Percentiles rank a stretch among this genome's conserved stretches.
Conservation (phyloP, 2,113 vertebrate species). For the Peromyscus maniculatus region DNA sequence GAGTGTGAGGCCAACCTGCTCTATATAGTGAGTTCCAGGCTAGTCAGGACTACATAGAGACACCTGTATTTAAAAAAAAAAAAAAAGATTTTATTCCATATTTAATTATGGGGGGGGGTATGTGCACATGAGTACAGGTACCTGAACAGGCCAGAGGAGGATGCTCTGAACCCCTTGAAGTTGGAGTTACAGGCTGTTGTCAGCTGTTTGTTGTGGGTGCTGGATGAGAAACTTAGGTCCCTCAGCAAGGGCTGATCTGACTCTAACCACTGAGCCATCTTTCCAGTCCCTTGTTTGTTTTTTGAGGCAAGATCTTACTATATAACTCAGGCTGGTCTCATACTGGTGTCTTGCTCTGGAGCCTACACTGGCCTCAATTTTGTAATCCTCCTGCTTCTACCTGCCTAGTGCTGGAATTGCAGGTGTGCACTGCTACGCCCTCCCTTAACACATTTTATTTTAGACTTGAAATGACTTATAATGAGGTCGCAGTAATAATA, state of each 20-base stretch:
- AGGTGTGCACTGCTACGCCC: background rate
- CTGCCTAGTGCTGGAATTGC: background rate
- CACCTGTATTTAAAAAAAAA: background rate
- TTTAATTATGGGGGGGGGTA: background rate
- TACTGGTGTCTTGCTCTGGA: background rate
- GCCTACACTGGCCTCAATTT: background rate
- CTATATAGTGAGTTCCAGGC: background rate
- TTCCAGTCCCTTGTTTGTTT: background rate
- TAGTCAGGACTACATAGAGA: background rate
- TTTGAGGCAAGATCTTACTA: background rate
- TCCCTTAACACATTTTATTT: background rate
- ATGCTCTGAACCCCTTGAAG: background rate
- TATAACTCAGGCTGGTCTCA: background rate
- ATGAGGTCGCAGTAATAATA: background rate
- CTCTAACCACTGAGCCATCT: background rate
- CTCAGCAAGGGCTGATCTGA: background rate
- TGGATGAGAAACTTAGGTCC: background rate
- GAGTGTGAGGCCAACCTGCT: background rate
- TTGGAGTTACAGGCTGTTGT: background rate
- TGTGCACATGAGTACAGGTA: background rate
- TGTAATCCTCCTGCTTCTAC: background rate
- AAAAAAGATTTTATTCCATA: background rate
- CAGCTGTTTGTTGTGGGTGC: background rate
- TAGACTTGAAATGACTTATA: background rate
- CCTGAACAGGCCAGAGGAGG: background rate